Base-by-base conservation (phyloP, 2,797 vertebrate genomes). In the Acomys russatus region DNA sequence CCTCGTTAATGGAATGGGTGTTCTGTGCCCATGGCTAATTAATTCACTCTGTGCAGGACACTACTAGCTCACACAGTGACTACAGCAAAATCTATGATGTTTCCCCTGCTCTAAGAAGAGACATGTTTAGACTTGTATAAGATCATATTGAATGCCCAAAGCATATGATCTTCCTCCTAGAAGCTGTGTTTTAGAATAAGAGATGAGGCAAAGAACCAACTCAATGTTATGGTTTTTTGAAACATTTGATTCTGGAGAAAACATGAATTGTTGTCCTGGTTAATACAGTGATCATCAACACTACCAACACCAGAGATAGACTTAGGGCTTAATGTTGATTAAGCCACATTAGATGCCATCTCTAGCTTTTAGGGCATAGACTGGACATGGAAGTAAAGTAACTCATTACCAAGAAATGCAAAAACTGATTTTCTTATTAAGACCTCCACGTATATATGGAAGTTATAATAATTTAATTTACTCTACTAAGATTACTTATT, bases 171-270 rank as follows among this genome's bases (percentile, higher is more conserved):
- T 78, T 92, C 93, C 85, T 83, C 86, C 77, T 23, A 30, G 30
- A 68, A 84, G 3, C n/a, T 63, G 18, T 44, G 64, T 59, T 30
- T 70, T 70, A 54, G 23, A 89, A 44, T 44, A 56, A 88, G 56
- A 86, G 64, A 80, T 59, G 3, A 6, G 18, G 6, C 12, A 22
- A 7, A 51, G 5, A 8, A 25, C 35, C 63, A 25, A 38, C 33
- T 92, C 49, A 76, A 33, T 18, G 90, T 54, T 49, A 61, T 83
- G 5, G 6, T 54, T 76, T 51, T 33, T 91, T 61, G 77, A 25
- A 68, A 79, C 7, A 64, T 92, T 96, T 59, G n/a, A 78, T 92
- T 91, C 11, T 86, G 6, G 25, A 90, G 68, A 78, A 91, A 92
- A 61, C 56, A 76, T 84, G 51, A 88, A 70, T 76, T 92, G 64